Evolutionary conservation across 2,113 vertebrate genomes (phyloP).

Genomic region (Tretioscincus oriximinensis): DNA sequence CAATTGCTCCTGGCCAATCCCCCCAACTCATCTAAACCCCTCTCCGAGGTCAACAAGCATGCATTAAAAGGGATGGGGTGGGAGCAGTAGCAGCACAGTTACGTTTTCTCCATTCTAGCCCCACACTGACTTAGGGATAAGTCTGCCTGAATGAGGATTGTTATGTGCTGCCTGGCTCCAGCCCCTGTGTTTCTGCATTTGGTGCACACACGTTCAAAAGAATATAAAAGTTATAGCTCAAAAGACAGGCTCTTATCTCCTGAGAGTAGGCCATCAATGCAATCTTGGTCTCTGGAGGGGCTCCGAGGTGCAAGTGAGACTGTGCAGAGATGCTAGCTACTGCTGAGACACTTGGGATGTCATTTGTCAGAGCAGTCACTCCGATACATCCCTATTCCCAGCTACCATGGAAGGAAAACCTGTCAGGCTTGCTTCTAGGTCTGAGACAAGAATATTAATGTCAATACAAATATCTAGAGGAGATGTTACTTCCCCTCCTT

Average conservation of each 20-base stretch:
- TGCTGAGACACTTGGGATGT: neutral
- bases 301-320: neutral
- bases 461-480: neutral
- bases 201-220: neutral
- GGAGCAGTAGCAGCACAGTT: no score
- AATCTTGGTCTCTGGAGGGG: neutral
- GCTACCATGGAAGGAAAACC: constrained; percentile 4
- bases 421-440: neutral
- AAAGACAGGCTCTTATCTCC: rapidly evolving
- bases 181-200: neutral
- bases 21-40: no score
- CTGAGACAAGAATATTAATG: neutral
- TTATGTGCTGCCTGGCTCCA: no score
- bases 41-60: no score
- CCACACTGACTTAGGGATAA: no score
- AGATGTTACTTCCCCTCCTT: constrained; percentile 34
- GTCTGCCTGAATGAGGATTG: no score
- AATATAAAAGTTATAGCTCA: rapidly evolving
- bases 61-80: no score
- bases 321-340: neutral
- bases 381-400: constrained; percentile 3
- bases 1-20: no score
- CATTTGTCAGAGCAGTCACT: constrained; percentile 22
- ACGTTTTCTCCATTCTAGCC: no score
- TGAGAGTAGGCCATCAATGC: neutral